Base-by-base conservation (phyloP, 1,140 invertebrate genomes). In the Ectropis grisescens region DNA sequence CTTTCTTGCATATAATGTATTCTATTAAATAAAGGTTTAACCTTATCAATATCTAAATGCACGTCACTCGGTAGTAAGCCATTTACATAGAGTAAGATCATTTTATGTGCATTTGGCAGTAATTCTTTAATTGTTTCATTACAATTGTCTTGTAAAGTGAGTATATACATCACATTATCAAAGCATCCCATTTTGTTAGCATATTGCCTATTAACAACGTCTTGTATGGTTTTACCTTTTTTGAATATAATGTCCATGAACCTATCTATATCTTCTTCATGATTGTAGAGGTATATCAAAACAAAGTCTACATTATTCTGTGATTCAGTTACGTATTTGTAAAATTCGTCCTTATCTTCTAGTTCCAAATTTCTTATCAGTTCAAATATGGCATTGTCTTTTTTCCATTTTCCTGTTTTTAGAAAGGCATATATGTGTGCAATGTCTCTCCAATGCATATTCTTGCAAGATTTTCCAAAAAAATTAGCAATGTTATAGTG, bases 401-500 rank as follows among this genome's bases (percentile, higher is more conserved):
- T 19, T 19, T 19, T 19, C 16, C 3, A 19, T 19, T 19, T 19
- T 19, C 51, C 46, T 12, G 29, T 27, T 25, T 44, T 25, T 6
- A 55, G 28, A 16, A 42, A 13, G 11, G 44, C 23, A 29, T 51
- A 59, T 27, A 69, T 37, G 14, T 43, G 38, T 5, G 58, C 14
- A 37, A 49, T 56, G 13, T 51, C 55, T 33, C 40, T 53, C 58
- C 52, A 68, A 13, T 50, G 16, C 6, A 75, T 35, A 5, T 38
- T 33, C 35, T 30, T 52, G 23, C 54, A 56, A 37, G 44, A 59
- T 15, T 64, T 64, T 5, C 41, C 47, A 33, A 75, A 28, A 32
- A 80, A 62, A 29, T 51, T n/a, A 10, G 58, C 47, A 9, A 76
- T 42, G 44, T 79, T 67, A 8, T 54, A 29, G 33, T 55, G 44